A percentile compares a stretch with the other conserved stretches of the same genome.
These are phyloP conservation scores for Drosophila pruinosa DNA, from an alignment of 1,140 invertebrate genomes.

Conservation along the genomic window DNA sequence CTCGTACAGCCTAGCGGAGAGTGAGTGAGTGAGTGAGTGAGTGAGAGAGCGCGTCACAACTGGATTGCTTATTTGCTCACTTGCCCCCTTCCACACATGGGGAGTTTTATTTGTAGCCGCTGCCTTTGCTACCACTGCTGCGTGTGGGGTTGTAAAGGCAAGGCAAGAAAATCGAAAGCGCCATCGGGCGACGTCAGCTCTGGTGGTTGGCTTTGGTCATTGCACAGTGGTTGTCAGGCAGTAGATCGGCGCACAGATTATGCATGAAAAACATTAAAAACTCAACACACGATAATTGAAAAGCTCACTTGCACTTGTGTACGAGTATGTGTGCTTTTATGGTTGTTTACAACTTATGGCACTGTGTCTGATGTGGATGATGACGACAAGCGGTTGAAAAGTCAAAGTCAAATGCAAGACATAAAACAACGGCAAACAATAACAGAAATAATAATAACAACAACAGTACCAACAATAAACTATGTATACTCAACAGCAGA, in stretches of 20 bases:
- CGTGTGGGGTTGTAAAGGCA: constrained; percentile 66
- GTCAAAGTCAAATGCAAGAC: constrained; percentile 78
- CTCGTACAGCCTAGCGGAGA: constrained; percentile 3
- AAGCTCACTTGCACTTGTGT: background rate
- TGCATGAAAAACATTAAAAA: constrained; percentile 19
- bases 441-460: constrained; percentile 17
- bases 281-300: constrained; percentile 11
- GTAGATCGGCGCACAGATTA: constrained; percentile 15
- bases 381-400: constrained; percentile 71
- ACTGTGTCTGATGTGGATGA: constrained; percentile 17
- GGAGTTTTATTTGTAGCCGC: constrained; percentile 9
- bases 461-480: constrained; percentile 17
- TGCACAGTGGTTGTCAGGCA: constrained; percentile 37
- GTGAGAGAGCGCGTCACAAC: constrained; percentile 14
- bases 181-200: constrained; percentile 19
- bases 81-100: constrained; percentile 20
- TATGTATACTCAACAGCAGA: constrained; percentile 44
- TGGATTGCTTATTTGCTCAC: constrained; percentile 47
- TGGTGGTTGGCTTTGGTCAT: constrained; percentile 41
- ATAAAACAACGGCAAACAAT: constrained; percentile 37
- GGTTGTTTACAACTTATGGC: constrained; percentile 13
- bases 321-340: background rate
- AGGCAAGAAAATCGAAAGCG: constrained; percentile 59
- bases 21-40: background rate
- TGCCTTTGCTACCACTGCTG: constrained; percentile 26